Evolutionary conservation across 2,888 invertebrate genomes (phyloP).

Genomic region (Lithosia quadra): DNA sequence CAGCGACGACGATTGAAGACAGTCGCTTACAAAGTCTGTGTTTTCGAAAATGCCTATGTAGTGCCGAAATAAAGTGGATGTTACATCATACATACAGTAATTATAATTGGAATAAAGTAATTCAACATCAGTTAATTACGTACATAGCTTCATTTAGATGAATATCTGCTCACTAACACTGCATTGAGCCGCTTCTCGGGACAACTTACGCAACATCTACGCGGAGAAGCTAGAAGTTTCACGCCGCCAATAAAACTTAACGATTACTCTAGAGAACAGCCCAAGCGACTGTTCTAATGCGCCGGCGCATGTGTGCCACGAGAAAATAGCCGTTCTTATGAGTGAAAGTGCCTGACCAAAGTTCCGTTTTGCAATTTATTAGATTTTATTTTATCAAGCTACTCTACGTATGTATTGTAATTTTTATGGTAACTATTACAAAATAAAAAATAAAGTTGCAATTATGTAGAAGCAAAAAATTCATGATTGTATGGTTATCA

Average conservation of each 20-base stretch:
- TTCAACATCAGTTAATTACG: slow-evolving; percentile 29
- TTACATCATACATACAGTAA: slow-evolving; percentile 17
- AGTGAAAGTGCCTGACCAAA: slow-evolving; percentile 81
- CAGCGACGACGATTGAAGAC: background rate
- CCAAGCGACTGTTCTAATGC: slow-evolving; percentile 55
- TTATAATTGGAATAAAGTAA: slow-evolving; percentile 28
- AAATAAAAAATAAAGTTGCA: slow-evolving; percentile 24
- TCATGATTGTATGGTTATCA: slow-evolving; percentile 9
- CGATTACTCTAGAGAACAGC: slow-evolving; percentile 64
- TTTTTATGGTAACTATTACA: slow-evolving; percentile 41
- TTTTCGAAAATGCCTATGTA: slow-evolving; percentile 3
- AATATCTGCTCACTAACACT: slow-evolving; percentile 29
- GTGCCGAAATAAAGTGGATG: slow-evolving; percentile 18
- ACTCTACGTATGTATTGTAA: slow-evolving; percentile 39
- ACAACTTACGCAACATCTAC: slow-evolving; percentile 62
- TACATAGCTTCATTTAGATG: slow-evolving; percentile 38
- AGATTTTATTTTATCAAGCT: slow-evolving; percentile 62
- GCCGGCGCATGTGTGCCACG: slow-evolving; percentile 64
- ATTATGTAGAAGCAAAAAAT: background rate
- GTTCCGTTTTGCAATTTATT: slow-evolving; percentile 78
- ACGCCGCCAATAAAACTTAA: slow-evolving; percentile 71
- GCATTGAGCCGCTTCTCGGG: slow-evolving; percentile 26
- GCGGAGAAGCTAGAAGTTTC: slow-evolving; percentile 55
- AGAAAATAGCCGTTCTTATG: slow-evolving; percentile 76
- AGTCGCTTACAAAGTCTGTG: background rate